phyloP scores from a whole-genome alignment of 2,797 vertebrate species.

The Enteromius radiatus region DNA sequence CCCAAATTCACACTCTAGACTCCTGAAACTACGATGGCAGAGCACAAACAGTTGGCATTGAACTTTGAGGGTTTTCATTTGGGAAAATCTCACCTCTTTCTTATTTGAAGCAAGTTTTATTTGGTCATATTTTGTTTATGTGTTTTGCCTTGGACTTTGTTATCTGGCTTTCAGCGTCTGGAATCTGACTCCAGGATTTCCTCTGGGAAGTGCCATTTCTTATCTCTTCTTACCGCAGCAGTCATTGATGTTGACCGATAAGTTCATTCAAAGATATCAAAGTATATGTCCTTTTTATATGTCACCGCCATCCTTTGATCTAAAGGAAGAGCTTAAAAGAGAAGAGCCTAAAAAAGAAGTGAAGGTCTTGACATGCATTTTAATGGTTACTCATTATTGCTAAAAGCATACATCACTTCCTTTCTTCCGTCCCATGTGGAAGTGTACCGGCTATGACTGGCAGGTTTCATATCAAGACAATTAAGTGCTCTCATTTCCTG shows the following conservation, averaged over 20 bases:
- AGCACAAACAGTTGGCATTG: neutral
- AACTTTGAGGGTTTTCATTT: slow-evolving; percentile 3
- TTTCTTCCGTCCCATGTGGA: slow-evolving; percentile 2
- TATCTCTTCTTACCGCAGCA: neutral
- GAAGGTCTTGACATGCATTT: neutral
- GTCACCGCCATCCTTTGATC: neutral
- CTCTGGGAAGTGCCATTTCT: neutral
- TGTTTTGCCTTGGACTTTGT: neutral
- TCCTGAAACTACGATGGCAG: neutral
- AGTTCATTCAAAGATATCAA: neutral
- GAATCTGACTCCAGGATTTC: slow-evolving; percentile 17
- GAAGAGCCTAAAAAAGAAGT: slow-evolving; percentile 8
- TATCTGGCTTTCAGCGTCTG: neutral
- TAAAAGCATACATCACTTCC: neutral
- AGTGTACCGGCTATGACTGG: neutral
- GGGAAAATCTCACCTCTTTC: neutral
- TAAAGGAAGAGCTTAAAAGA: neutral
- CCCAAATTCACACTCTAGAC: slow-evolving; percentile 12
- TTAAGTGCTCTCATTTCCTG: slow-evolving; percentile 48
- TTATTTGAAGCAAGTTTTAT: neutral
- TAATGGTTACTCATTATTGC: slow-evolving; percentile 7
- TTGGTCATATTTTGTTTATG: neutral
- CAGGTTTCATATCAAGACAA: slow-evolving; percentile 44
- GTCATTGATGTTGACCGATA: neutral
- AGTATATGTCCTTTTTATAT: slow-evolving; percentile 15